Evolutionary conservation across 2,113 vertebrate genomes (phyloP).

Genomic region (Ptychochromis oligacanthus): DNA sequence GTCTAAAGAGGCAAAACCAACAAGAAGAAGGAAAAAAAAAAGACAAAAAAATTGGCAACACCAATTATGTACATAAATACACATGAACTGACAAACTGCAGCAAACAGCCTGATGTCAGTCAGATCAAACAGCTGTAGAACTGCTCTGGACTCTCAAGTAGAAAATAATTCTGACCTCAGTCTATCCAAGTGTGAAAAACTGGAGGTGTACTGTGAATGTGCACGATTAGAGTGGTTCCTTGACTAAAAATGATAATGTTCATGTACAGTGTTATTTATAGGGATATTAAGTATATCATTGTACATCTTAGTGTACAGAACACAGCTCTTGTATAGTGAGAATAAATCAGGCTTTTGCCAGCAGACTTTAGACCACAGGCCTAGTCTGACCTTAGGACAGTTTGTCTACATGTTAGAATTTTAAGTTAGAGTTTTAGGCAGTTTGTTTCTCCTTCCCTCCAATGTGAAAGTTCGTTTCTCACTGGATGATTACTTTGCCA

Average conservation of each 20-base stretch:
- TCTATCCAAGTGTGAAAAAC: constrained; percentile 41
- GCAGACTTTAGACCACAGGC: not conserved
- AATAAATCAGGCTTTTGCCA: not conserved
- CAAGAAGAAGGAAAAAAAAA: no score
- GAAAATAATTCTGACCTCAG: constrained; percentile 42
- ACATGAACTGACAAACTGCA: constrained; percentile 16
- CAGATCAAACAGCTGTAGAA: constrained; percentile 37
- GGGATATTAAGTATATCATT: not conserved
- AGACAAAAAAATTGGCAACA: not conserved
- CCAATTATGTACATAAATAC: constrained; percentile 5
- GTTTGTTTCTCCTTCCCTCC: not conserved
- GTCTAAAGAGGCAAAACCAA: not conserved
- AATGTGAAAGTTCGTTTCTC: not conserved
- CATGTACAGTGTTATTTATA: constrained; percentile 9
- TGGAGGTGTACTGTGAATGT: constrained; percentile 30
- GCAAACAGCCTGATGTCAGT: constrained; percentile 26
- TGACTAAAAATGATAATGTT: constrained; percentile 35
- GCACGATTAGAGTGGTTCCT: constrained; percentile 5
- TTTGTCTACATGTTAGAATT: not conserved
- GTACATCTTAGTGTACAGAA: not conserved
- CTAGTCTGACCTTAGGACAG: not conserved
- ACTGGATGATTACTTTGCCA: not conserved
- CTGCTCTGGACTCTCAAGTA: constrained; percentile 14
- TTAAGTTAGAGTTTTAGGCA: not conserved
- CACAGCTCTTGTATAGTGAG: not conserved